phyloP scores from a whole-genome alignment of 2,888 invertebrate species.

The Vesta saturnalis region DNA sequence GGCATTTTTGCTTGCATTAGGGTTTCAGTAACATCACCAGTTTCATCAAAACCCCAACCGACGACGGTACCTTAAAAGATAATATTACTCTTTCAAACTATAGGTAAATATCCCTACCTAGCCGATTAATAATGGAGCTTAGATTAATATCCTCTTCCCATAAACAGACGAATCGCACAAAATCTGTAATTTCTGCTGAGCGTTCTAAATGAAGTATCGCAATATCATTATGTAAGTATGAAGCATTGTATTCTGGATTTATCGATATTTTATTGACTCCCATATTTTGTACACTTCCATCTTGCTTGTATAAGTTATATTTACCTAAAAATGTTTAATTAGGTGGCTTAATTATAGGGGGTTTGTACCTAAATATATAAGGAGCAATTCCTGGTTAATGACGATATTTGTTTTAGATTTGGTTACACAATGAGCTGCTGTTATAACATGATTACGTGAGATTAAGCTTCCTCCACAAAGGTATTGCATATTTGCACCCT shows the following conservation, averaged over 20 bases:
- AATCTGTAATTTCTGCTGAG: constrained; percentile 63
- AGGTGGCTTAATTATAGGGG: neutral
- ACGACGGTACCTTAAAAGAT: constrained; percentile 53
- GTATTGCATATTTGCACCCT: constrained; percentile 63
- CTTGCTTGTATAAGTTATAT: constrained; percentile 56
- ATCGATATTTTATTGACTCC: constrained; percentile 58
- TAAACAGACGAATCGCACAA: constrained; percentile 68
- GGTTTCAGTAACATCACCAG: constrained; percentile 66
- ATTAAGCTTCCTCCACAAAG: constrained; percentile 74
- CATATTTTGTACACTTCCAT: constrained; percentile 62
- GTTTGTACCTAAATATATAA: constrained; percentile 58
- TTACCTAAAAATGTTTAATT: constrained; percentile 48
- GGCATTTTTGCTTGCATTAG: constrained; percentile 70
- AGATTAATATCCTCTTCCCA: constrained; percentile 59
- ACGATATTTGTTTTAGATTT: constrained; percentile 49
- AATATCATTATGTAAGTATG: constrained; percentile 64
- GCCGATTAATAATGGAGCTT: constrained; percentile 22
- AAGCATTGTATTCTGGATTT: constrained; percentile 60
- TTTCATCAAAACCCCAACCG: constrained; percentile 67
- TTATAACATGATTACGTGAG: constrained; percentile 66
- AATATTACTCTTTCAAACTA: neutral
- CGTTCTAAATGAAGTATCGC: constrained; percentile 65
- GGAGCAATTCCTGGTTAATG: constrained; percentile 53
- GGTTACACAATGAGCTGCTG: constrained; percentile 74
- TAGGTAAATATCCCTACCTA: constrained; percentile 22